A percentile compares a stretch with the other conserved stretches of the same genome.
Evolutionary conservation across 2,888 invertebrate species (phyloP).

Genomic region (Isoperla grammatica): DNA sequence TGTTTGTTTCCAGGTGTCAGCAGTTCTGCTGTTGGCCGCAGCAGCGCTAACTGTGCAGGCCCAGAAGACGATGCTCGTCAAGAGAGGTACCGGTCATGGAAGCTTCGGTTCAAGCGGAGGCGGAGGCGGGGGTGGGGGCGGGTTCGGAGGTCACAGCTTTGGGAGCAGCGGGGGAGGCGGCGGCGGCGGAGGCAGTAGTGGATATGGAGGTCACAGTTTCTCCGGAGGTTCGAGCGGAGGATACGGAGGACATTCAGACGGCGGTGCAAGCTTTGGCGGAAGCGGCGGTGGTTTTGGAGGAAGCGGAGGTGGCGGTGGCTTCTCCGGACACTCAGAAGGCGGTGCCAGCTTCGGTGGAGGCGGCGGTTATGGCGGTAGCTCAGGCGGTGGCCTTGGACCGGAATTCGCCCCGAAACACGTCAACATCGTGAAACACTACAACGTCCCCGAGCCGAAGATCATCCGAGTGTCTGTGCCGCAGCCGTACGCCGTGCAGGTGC

Average conservation of each 20-base stretch:
- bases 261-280: background rate
- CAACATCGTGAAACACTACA: slow-evolving; percentile 14
- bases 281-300: background rate
- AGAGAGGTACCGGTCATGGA: background rate
- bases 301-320: background rate
- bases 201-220: background rate
- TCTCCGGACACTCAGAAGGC: background rate
- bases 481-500: slow-evolving; percentile 26
- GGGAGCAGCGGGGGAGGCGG: background rate
- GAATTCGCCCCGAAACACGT: slow-evolving; percentile 12
- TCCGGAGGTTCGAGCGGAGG: background rate
- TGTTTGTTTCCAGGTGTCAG: background rate
- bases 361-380: background rate
- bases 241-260: background rate
- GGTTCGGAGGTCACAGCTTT: background rate
- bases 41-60: background rate
- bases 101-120: background rate
- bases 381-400: background rate
- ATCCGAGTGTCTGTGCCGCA: slow-evolving; percentile 31
- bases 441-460: slow-evolving; percentile 14
- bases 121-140: background rate
- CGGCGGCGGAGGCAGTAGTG: background rate
- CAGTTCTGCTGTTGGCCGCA: background rate
- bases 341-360: background rate
- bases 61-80: background rate